Percentiles rank a stretch among this genome's conserved stretches.
Conservation (phyloP, 37 sponge, comb jelly and placozoan genomes). For the Geodia barretti region DNA sequence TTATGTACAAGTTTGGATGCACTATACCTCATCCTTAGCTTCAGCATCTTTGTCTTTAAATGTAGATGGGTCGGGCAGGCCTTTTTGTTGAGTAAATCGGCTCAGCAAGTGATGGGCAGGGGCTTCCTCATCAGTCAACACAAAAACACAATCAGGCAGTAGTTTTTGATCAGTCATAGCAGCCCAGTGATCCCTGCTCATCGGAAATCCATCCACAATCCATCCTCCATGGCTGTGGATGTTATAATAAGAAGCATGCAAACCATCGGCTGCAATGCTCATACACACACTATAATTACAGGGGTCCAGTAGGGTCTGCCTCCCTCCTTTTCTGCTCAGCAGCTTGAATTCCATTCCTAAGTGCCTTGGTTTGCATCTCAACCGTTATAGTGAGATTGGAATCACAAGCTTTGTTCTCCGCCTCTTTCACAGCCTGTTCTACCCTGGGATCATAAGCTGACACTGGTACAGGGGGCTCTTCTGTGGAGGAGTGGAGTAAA, state of each 20-base stretch:
- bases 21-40: background rate
- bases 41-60: conserved; percentile 10
- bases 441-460: conserved; percentile 76
- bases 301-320: background rate
- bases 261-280: too few relatives aligned
- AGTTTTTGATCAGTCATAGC: conserved; percentile 81
- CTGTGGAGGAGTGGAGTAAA: background rate
- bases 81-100: conserved; percentile 35
- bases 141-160: conserved; percentile 88
- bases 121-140: conserved; percentile 60
- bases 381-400: conserved; percentile 25
- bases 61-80: conserved; percentile 31
- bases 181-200: conserved; percentile 90
- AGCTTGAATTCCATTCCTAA: conserved; percentile 34
- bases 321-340: conserved; percentile 56
- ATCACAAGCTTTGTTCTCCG: conserved; percentile 34
- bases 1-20: too few relatives aligned
- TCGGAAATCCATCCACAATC: conserved; percentile 96
- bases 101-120: conserved; percentile 36
- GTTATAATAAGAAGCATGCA: too few relatives aligned
- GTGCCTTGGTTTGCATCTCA: conserved; percentile 79
- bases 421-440: conserved; percentile 56
- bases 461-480: conserved; percentile 21
- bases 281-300: conserved; percentile 6
- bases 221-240: too few relatives aligned